These are phyloP conservation scores for Trogon melanurus DNA, from an alignment of 2,113 vertebrate genomes.

Conservation along the genomic window DNA sequence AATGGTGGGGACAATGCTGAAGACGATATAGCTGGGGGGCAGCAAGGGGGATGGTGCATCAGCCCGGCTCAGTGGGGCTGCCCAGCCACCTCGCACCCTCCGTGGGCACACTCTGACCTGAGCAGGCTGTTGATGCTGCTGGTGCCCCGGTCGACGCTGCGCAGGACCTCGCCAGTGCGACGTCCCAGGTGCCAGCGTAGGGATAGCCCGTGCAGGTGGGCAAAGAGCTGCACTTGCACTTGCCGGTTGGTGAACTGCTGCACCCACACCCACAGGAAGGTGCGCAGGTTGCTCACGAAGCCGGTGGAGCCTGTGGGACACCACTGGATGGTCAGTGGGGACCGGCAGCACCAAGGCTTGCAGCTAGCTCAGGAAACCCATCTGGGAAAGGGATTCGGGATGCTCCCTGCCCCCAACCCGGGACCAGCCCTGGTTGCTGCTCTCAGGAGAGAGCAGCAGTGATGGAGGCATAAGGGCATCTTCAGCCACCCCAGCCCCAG, in stretches of 20 bases:
- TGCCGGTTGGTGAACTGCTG: conserved; percentile 93
- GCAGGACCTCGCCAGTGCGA: conserved; percentile 91
- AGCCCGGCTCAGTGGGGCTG: background rate
- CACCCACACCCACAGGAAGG: conserved; percentile 94
- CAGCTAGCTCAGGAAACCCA: background rate
- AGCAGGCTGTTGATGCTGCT: conserved; percentile 91
- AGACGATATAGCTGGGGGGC: conserved; percentile 89
- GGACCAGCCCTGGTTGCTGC: background rate
- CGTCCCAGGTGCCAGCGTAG: conserved; percentile 94
- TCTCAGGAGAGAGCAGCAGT: background rate
- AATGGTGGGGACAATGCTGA: conserved; percentile 93
- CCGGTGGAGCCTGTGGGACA: conserved; percentile 78
- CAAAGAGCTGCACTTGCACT: conserved; percentile 90
- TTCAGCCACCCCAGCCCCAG: accelerated
- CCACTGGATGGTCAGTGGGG: accelerated
- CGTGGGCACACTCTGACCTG: conserved; percentile 69
- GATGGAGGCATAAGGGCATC: background rate
- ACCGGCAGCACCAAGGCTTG: accelerated
- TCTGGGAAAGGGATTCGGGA: background rate
- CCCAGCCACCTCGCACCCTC: accelerated
- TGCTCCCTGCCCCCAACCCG: accelerated
- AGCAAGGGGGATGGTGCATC: background rate
- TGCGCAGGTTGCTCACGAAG: conserved; percentile 91
- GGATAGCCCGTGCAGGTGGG: conserved; percentile 88
- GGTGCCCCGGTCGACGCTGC: conserved; percentile 91